Evolutionary conservation across 2,797 vertebrate species (phyloP).

Genomic region (Falco peregrinus): DNA sequence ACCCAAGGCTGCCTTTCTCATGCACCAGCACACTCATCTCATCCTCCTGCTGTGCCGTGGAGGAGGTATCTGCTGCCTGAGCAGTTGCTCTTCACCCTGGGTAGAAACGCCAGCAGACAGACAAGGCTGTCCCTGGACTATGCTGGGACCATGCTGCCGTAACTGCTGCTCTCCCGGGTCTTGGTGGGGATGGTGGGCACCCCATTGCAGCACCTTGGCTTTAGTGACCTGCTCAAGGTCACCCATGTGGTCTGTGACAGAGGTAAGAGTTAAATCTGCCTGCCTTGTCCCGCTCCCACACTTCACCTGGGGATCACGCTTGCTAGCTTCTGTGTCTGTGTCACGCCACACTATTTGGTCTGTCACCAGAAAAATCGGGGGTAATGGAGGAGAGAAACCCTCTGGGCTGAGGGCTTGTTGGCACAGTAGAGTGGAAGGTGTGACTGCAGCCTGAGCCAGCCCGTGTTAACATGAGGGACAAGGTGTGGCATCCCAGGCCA

Average conservation of each 20-base stretch:
- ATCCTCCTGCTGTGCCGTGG: not conserved
- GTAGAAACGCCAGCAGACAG: not conserved
- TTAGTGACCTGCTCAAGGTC: not conserved
- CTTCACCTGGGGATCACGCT: not conserved
- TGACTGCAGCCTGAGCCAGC: not conserved
- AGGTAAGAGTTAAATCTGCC: not conserved
- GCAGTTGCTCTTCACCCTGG: not conserved
- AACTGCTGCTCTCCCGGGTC: not conserved
- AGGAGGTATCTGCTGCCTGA: not conserved
- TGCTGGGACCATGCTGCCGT: not conserved
- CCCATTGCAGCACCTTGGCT: not conserved
- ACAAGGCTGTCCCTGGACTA: not conserved
- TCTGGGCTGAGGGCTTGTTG: not conserved
- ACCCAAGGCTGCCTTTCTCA: not conserved
- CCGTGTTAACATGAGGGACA: rapidly evolving
- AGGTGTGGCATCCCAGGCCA: not conserved
- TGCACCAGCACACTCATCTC: not conserved
- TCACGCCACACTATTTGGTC: not conserved
- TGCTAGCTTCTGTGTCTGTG: not conserved
- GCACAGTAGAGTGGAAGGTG: not conserved
- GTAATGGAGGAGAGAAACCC: not conserved
- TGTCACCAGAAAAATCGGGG: not conserved
- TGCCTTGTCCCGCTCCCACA: rapidly evolving
- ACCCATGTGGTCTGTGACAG: not conserved
- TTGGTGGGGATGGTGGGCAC: not conserved